A percentile compares a stretch with the other conserved stretches of the same genome.
Conservation (phyloP, 2,888 invertebrate species). For the Axea sp. region DNA sequence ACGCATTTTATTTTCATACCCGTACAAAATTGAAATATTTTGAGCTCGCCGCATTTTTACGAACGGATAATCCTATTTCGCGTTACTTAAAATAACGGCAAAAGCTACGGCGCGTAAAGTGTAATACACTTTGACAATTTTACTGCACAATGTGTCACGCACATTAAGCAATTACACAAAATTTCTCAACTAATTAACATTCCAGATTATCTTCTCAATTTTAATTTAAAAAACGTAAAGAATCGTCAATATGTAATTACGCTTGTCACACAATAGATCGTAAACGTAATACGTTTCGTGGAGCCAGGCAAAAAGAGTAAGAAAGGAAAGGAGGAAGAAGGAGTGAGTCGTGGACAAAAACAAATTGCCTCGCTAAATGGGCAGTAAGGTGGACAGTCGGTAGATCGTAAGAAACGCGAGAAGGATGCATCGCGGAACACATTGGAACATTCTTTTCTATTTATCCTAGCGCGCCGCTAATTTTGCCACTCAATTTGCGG, state of each 20-base stretch:
- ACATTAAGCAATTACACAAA: constrained; percentile 1
- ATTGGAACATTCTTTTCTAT: constrained; percentile 50
- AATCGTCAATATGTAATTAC: constrained; percentile 51
- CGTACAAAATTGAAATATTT: too few relatives aligned
- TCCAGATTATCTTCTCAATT: constrained; percentile 21
- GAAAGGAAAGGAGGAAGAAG: constrained; percentile 48
- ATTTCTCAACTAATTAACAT: constrained; percentile 31
- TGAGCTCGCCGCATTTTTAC: too few relatives aligned
- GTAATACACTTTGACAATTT: too few relatives aligned
- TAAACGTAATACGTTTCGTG: constrained; percentile 56
- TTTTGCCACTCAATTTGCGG: constrained; percentile 59
- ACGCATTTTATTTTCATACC: too few relatives aligned
- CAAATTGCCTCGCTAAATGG: constrained; percentile 71
- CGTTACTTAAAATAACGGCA: too few relatives aligned
- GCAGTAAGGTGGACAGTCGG: constrained; percentile 67
- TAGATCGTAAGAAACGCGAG: constrained; percentile 67
- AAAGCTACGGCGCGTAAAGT: too few relatives aligned
- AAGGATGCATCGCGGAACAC: constrained; percentile 63
- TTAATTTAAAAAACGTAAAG: constrained; percentile 15
- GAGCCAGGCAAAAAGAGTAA: constrained; percentile 18
- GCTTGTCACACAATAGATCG: constrained; percentile 53
- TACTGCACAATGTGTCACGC: too few relatives aligned
- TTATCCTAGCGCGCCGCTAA: constrained; percentile 53
- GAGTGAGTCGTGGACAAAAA: constrained; percentile 61
- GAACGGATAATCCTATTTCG: too few relatives aligned